Percentiles rank a stretch among this genome's conserved stretches.
Evolutionary conservation across 2,113 vertebrate genomes (phyloP).

Genomic region (Oncorhynchus mykiss): DNA sequence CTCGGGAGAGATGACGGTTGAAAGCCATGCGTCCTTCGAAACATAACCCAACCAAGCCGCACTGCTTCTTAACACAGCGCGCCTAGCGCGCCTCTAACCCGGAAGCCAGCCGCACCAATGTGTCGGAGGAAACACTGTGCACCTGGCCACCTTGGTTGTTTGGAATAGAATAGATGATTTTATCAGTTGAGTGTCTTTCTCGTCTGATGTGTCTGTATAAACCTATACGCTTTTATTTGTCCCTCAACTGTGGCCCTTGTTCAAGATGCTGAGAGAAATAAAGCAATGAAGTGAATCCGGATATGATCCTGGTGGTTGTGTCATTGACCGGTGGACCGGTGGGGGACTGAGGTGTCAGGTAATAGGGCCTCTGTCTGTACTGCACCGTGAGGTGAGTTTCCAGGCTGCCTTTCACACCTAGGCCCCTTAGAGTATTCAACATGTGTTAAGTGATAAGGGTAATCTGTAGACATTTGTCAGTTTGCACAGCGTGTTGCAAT

Average conservation of each 20-base stretch:
- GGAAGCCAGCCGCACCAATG: no score
- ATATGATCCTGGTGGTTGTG: neutral
- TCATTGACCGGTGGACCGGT: no score
- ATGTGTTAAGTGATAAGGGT: neutral
- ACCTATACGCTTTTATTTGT: neutral
- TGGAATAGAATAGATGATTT: neutral
- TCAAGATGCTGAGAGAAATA: neutral
- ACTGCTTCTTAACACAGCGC: no score
- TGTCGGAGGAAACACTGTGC: no score
- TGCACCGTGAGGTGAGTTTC: neutral
- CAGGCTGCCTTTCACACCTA: no score
- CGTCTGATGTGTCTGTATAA: neutral
- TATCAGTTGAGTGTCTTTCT: neutral
- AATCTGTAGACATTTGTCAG: neutral
- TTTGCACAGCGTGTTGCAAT: neutral
- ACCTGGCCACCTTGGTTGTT: neutral
- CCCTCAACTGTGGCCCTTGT: neutral
- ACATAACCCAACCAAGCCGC: no score
- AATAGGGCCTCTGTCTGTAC: neutral
- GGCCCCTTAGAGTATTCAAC: neutral
- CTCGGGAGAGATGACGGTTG: no score
- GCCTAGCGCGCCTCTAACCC: no score
- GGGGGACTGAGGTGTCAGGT: neutral
- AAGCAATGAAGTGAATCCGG: neutral
- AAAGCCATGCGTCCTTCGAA: no score